A percentile compares a stretch with the other conserved stretches of the same genome.
Conservation (phyloP, 2,888 invertebrate genomes). For the Lissocephala sabroskyi region DNA sequence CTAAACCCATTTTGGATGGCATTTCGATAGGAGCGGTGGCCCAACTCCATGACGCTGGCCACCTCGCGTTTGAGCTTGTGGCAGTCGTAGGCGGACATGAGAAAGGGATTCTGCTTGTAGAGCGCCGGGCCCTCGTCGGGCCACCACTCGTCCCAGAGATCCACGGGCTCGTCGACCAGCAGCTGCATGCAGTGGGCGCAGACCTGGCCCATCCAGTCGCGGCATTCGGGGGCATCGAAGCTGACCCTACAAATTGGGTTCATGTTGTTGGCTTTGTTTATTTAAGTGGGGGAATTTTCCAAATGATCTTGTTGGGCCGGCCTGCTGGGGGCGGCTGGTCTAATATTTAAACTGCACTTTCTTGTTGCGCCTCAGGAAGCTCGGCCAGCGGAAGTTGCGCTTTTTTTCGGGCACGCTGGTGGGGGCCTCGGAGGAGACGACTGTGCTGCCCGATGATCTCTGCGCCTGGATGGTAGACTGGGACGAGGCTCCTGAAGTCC, state of each 20-base stretch:
- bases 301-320: not conserved
- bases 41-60: not conserved
- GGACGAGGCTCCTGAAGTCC: not conserved
- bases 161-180: slow-evolving; percentile 16
- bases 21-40: not conserved
- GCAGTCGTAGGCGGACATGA: slow-evolving; percentile 37
- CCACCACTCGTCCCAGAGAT: slow-evolving; percentile 45
- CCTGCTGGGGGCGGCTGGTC: slow-evolving; percentile 20
- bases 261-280: slow-evolving; percentile 21
- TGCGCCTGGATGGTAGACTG: not conserved
- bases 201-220: slow-evolving; percentile 33
- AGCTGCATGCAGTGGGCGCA: slow-evolving; percentile 32
- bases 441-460: too few species aligned
- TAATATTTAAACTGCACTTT: slow-evolving; percentile 13
- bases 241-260: slow-evolving; percentile 31
- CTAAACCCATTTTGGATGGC: not conserved
- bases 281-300: not conserved
- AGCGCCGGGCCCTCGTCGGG: slow-evolving; percentile 12
- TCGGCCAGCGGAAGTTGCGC: slow-evolving; percentile 33
- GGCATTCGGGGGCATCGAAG: slow-evolving; percentile 30
- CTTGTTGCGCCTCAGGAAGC: slow-evolving; percentile 22
- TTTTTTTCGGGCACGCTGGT: not conserved
- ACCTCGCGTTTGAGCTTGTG: slow-evolving; percentile 26
- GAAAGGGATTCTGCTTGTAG: slow-evolving; percentile 15
- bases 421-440: too few species aligned